Evolutionary conservation across 1,140 invertebrate genomes (phyloP), one percentile per base, ranked within the genome.

Genomic region (Brachionus sp.): DNA sequence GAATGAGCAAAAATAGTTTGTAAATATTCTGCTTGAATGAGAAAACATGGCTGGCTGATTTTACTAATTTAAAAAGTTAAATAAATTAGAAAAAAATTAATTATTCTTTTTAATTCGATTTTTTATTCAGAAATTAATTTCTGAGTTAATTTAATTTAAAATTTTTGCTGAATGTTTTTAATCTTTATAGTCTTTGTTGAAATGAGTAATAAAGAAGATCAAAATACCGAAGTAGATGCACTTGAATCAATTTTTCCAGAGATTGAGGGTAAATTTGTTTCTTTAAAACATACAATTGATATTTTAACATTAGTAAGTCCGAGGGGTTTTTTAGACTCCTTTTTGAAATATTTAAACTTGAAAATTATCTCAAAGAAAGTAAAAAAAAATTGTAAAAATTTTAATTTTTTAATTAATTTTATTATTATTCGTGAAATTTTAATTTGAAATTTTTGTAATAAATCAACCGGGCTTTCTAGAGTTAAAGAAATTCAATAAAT

Each of bases 151-250:
- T 42, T 39, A 42, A 16, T 73, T 73, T 16, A 19, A 73, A 73
- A 23, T 19, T 7, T 16, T n/a, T 73, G 9, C 6, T 42, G 39
- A 39, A 19, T 73, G 12, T 39, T 10, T 16, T 42, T 23, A 35
- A 5, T 39, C 33, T 35, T 13, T 42, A 75, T 39, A 44, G 3
- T 42, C 37, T 9, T 13, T 33, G 16, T 3, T 57, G 57, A 42
- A 46, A 82, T 82, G 80, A 66, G 57, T 42, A n/a, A 39, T 35
- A 82, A 23, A 70, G 80, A 82, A 42, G 80, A 82, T 33, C 80
- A 82, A 33, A 29, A n/a, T 35, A 35, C 33, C n/a, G 80, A 82
- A 37, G 50, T 68, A 7, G 80, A 82, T 23, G 80, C 80, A n/a
- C 62, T 82, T n/a, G 39, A 82, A 16, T 82, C 80, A 19, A 82